Percentiles rank a stretch among this genome's conserved stretches.
These are phyloP conservation scores for Camponotus floridanus DNA, from an alignment of 1,140 invertebrate genomes.

Conservation along the genomic window DNA sequence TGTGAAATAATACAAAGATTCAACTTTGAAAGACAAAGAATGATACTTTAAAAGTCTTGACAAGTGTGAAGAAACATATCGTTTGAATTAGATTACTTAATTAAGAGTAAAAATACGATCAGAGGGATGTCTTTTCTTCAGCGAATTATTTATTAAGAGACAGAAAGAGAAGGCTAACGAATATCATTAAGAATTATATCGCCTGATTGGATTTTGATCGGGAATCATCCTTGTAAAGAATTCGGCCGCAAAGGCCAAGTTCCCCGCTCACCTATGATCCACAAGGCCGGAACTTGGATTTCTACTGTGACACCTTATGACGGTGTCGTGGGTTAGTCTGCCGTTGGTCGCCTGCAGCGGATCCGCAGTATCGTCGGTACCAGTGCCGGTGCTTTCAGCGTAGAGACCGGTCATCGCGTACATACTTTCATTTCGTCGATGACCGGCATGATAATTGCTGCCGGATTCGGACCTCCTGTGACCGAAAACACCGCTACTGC, in stretches of 20 bases:
- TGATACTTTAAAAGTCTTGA: background rate
- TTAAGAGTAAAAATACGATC: background rate
- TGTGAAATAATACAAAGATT: slow-evolving; percentile 17
- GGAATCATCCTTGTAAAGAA: background rate
- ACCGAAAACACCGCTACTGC: slow-evolving; percentile 78
- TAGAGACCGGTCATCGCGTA: slow-evolving; percentile 95
- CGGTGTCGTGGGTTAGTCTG: slow-evolving; percentile 86
- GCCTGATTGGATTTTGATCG: no score
- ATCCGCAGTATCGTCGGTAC: slow-evolving; percentile 75
- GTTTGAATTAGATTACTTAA: background rate
- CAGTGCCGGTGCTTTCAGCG: slow-evolving; percentile 88
- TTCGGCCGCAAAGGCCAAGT: background rate
- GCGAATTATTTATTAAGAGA: no score
- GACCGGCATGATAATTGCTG: slow-evolving; percentile 85
- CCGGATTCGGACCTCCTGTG: slow-evolving; percentile 84
- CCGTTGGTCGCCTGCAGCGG: slow-evolving; percentile 83
- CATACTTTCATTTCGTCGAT: slow-evolving; percentile 93
- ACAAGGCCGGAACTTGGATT: slow-evolving; percentile 91
- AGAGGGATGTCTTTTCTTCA: background rate
- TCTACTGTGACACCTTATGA: slow-evolving; percentile 92
- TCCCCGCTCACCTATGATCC: slow-evolving; percentile 87
- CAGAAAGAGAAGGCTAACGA: no score
- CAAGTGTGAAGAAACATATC: background rate
- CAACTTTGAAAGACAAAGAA: background rate
- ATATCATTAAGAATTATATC: no score